Conservation (phyloP, 2,797 vertebrate genomes). For the Lophius americanus region DNA sequence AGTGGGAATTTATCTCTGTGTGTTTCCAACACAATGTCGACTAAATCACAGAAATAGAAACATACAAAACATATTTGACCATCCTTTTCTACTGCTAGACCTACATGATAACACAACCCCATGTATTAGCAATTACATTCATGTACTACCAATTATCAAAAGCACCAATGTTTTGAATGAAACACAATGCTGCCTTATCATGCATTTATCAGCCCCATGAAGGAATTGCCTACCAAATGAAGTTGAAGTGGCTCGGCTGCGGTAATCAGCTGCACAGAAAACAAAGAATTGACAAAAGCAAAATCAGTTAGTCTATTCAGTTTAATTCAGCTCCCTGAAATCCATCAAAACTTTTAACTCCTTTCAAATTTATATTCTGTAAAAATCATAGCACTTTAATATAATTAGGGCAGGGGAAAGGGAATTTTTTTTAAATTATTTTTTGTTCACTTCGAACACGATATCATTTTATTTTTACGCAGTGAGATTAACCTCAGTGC, state of each 20-base stretch:
- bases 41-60: conserved; percentile 12
- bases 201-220: background rate
- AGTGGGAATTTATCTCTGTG: background rate
- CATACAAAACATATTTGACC: conserved; percentile 8
- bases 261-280: background rate
- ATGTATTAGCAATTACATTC: background rate
- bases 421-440: no score
- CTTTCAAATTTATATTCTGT: no score
- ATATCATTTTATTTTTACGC: no score
- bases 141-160: background rate
- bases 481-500: no score
- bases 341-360: background rate
- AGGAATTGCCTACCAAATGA: no score
- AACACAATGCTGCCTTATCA: background rate
- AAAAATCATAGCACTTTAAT: no score
- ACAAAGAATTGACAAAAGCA: background rate
- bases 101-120: background rate
- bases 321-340: background rate
- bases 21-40: conserved; percentile 15
- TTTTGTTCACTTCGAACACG: no score
- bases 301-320: background rate
- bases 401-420: no score
- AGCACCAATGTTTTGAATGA: background rate
- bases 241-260: background rate
- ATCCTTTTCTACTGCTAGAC: background rate